Conservation (phyloP, 2,797 vertebrate genomes). For the Podargus strigoides region DNA sequence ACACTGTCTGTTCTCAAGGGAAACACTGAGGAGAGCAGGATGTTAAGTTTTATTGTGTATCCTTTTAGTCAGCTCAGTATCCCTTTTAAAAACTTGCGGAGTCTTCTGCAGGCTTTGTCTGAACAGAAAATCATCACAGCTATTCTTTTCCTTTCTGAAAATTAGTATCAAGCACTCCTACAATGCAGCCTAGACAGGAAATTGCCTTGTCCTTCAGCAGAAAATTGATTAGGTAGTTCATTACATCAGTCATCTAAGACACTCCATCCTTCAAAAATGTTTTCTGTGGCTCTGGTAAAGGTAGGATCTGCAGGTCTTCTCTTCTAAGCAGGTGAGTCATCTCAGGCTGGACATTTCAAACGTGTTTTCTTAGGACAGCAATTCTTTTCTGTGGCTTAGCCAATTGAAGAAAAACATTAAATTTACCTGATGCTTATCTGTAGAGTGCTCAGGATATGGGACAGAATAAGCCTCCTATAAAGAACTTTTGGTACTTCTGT, state of each 20-base stretch:
- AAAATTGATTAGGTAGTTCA: slow-evolving; percentile 58
- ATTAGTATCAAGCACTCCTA: slow-evolving; percentile 58
- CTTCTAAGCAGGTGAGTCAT: slow-evolving; percentile 15
- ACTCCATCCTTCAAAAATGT: slow-evolving; percentile 42
- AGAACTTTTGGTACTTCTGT: not conserved
- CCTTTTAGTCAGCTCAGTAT: not conserved
- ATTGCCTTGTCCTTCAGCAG: slow-evolving; percentile 54
- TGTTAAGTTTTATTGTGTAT: not conserved
- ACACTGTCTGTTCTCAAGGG: not conserved
- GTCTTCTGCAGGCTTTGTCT: slow-evolving; percentile 2
- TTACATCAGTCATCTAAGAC: slow-evolving; percentile 55
- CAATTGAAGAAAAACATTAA: slow-evolving; percentile 31
- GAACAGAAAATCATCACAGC: slow-evolving; percentile 2
- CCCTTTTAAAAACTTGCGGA: not conserved
- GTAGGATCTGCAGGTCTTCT: slow-evolving; percentile 47
- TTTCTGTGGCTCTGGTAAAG: slow-evolving; percentile 57
- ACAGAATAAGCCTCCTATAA: slow-evolving; percentile 27
- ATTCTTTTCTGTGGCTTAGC: slow-evolving; percentile 21
- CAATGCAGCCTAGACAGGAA: slow-evolving; percentile 51
- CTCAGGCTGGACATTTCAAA: slow-evolving; percentile 31
- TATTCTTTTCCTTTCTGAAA: slow-evolving; percentile 43
- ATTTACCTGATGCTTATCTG: slow-evolving; percentile 42
- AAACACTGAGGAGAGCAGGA: not conserved
- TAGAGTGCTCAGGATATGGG: slow-evolving; percentile 1
- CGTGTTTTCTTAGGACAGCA: slow-evolving; percentile 10